These are phyloP conservation scores for Saxicola maurus DNA, from an alignment of 2,797 vertebrate species.

Conservation along the genomic window DNA sequence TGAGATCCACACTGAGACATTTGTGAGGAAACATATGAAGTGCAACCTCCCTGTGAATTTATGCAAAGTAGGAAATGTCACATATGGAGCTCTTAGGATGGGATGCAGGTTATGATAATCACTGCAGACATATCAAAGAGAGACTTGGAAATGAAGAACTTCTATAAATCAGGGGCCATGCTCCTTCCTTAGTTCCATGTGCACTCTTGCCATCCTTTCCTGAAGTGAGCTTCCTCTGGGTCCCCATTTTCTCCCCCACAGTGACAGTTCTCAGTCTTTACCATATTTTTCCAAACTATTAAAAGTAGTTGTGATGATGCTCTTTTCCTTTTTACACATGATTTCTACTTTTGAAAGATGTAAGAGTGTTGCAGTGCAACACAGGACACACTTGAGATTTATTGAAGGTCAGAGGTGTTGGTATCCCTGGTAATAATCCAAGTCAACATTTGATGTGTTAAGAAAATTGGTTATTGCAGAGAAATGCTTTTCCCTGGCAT, in stretches of 20 bases:
- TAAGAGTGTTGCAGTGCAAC: too few relatives aligned
- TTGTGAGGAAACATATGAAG: not conserved
- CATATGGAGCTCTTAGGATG: not conserved
- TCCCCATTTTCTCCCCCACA: not conserved
- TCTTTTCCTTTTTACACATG: not conserved
- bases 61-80: not conserved
- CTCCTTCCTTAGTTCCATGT: not conserved
- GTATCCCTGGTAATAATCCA: not conserved
- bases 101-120: not conserved
- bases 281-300: not conserved
- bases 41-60: not conserved
- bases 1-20: not conserved
- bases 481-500: not conserved
- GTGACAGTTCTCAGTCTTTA: not conserved
- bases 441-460: not conserved
- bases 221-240: not conserved
- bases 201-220: not conserved
- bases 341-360: not conserved
- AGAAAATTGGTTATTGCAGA: not conserved
- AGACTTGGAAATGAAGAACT: not conserved
- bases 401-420: not conserved
- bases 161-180: not conserved
- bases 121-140: not conserved
- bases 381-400: too few relatives aligned
- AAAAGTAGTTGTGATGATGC: not conserved